phyloP scores from a whole-genome alignment of 2,113 vertebrate species.

The Solea senegalensis region DNA sequence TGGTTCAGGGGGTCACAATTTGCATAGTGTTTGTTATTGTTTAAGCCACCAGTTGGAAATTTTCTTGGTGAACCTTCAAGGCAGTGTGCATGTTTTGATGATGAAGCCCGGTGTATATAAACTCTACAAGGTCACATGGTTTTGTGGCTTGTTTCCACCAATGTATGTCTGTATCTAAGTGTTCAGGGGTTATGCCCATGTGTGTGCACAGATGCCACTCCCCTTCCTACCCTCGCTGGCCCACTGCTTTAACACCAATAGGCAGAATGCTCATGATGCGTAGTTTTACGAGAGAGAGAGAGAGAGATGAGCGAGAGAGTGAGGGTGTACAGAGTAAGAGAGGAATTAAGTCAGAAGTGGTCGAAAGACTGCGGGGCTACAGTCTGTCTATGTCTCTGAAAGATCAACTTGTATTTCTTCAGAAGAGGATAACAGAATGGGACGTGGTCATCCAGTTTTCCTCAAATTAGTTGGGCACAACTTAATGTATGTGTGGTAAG shows the following conservation, averaged over 20 bases:
- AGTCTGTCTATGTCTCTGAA: constrained; percentile 17
- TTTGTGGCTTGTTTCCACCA: constrained; percentile 3
- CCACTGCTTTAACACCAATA: constrained; percentile 66
- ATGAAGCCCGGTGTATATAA: constrained; percentile 13
- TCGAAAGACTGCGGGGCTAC: constrained; percentile 38
- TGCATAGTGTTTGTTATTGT: constrained; percentile 27
- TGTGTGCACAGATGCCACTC: constrained; percentile 56
- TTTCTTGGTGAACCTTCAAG: neutral
- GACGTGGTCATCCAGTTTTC: constrained; percentile 14
- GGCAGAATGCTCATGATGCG: constrained; percentile 60
- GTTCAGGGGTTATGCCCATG: constrained; percentile 3
- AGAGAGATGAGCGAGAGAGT: too few species aligned
- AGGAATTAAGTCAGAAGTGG: constrained; percentile 40
- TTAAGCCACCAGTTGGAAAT: constrained; percentile 8
- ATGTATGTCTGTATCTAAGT: constrained; percentile 10
- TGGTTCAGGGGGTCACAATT: constrained; percentile 5
- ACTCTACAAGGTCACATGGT: neutral
- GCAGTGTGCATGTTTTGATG: constrained; percentile 3
- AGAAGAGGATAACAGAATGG: constrained; percentile 17
- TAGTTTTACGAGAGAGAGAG: constrained; percentile 62
- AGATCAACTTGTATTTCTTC: constrained; percentile 27
- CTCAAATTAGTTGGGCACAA: constrained; percentile 11
- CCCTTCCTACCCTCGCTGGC: constrained; percentile 55
- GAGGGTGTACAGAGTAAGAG: constrained; percentile 37
- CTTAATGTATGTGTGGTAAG: constrained; percentile 30